phyloP scores from a whole-genome alignment of 2,113 vertebrate genomes.

The Picathartes gymnocephalus region DNA sequence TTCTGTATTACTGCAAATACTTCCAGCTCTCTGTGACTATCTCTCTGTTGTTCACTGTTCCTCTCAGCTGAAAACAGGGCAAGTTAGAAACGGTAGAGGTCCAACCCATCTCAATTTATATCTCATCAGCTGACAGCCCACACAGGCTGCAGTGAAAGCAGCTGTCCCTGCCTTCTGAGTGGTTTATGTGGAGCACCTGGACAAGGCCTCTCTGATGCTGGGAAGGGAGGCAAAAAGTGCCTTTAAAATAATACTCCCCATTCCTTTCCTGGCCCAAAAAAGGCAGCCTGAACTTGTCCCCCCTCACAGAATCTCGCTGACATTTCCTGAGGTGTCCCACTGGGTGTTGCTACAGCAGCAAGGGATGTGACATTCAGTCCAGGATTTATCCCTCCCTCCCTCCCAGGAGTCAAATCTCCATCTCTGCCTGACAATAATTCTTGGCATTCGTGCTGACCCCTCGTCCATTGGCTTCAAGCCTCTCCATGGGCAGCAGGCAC shows the following conservation, averaged over 20 bases:
- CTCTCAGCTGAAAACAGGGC: not conserved
- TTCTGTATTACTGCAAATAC: not conserved
- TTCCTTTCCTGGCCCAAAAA: not conserved
- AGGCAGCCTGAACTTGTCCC: not conserved
- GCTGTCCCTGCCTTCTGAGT: not conserved
- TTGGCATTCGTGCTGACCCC: not conserved
- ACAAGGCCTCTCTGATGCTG: not conserved
- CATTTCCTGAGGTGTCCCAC: not conserved
- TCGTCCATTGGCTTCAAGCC: not conserved
- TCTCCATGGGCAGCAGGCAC: not conserved
- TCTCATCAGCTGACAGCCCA: not conserved
- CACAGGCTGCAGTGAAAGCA: not conserved
- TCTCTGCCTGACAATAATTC: not conserved
- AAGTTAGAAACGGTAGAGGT: not conserved
- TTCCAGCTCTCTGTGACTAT: not conserved
- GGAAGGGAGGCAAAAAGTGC: not conserved
- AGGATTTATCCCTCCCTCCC: not conserved
- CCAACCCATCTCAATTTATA: not conserved
- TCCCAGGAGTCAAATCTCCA: not conserved
- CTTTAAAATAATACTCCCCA: not conserved
- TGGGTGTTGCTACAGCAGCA: not conserved
- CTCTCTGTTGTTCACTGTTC: not conserved
- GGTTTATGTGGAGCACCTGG: fast-evolving
- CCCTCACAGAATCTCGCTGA: not conserved
- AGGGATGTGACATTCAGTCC: not conserved